These are phyloP conservation scores for Pristionchus arcanus DNA, from an alignment of 2,888 invertebrate genomes.

Conservation along the genomic window DNA sequence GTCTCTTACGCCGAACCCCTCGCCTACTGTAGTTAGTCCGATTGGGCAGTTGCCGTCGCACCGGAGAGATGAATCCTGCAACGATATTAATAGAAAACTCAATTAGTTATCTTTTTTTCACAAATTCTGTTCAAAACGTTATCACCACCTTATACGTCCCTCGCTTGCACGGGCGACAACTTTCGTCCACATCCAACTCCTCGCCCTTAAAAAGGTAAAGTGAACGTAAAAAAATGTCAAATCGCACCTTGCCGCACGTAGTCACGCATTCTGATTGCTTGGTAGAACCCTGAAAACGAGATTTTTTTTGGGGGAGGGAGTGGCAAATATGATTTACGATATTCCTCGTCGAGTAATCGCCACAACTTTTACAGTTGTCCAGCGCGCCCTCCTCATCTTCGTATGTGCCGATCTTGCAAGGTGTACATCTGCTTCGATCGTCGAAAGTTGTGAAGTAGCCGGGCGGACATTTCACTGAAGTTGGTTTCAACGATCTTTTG, in stretches of 20 bases:
- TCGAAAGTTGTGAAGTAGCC: background rate
- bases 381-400: background rate
- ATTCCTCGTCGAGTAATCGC: background rate
- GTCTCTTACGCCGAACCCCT: background rate
- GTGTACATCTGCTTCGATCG: background rate
- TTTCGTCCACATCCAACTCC: background rate
- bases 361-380: background rate
- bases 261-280: background rate
- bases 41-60: background rate
- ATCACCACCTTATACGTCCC: background rate
- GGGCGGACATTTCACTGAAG: background rate
- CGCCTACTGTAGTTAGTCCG: background rate
- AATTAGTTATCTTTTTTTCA: too few relatives aligned
- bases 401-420: background rate
- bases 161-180: background rate
- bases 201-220: too few relatives aligned
- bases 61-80: too few relatives aligned
- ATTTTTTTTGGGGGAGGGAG: background rate
- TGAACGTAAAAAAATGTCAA: too few relatives aligned
- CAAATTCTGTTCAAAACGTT: too few relatives aligned
- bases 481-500: too few relatives aligned
- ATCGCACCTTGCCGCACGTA: background rate
- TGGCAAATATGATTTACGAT: background rate
- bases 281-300: background rate
- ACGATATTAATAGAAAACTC: too few relatives aligned